Conservation (phyloP, 2,888 invertebrate genomes). For the Pollenia angustigena region DNA sequence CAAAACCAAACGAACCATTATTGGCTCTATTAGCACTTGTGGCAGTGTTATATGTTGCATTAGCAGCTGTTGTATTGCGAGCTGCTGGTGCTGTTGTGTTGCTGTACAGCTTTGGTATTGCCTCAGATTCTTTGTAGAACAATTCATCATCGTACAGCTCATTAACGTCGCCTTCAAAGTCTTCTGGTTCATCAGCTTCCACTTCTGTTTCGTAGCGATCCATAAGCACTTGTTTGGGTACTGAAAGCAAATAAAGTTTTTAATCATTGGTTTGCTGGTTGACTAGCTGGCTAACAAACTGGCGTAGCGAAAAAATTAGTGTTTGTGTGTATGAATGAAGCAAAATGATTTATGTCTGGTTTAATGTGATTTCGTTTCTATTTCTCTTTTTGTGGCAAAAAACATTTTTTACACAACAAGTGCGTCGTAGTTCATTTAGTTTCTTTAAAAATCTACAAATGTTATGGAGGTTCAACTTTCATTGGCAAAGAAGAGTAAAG, state of each 20-base stretch:
- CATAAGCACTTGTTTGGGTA: constrained; percentile 92
- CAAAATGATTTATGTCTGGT: constrained; percentile 16
- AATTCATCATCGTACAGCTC: constrained; percentile 86
- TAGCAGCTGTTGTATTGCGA: constrained; percentile 62
- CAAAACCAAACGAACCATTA: constrained; percentile 78
- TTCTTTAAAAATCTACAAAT: background rate
- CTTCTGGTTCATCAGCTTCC: constrained; percentile 90
- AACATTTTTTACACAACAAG: background rate
- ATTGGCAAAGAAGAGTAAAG: too few relatives aligned
- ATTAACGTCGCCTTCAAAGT: constrained; percentile 85
- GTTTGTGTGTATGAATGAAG: background rate
- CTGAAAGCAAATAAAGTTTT: constrained; percentile 84
- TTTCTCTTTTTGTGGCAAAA: background rate
- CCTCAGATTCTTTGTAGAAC: constrained; percentile 86
- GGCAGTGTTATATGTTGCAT: constrained; percentile 71
- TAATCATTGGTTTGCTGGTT: constrained; percentile 21
- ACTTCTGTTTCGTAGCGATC: constrained; percentile 92
- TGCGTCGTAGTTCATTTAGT: background rate
- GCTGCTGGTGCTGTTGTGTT: constrained; percentile 79
- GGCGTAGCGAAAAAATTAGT: constrained; percentile 2
- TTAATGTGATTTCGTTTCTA: constrained; percentile 4
- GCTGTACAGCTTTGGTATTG: constrained; percentile 85
- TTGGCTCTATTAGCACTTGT: constrained; percentile 75
- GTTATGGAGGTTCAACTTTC: too few relatives aligned
- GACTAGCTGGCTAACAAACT: background rate